These are phyloP conservation scores for Phenacoccus solenopsis DNA, from an alignment of 1,140 invertebrate genomes.

Conservation along the genomic window DNA sequence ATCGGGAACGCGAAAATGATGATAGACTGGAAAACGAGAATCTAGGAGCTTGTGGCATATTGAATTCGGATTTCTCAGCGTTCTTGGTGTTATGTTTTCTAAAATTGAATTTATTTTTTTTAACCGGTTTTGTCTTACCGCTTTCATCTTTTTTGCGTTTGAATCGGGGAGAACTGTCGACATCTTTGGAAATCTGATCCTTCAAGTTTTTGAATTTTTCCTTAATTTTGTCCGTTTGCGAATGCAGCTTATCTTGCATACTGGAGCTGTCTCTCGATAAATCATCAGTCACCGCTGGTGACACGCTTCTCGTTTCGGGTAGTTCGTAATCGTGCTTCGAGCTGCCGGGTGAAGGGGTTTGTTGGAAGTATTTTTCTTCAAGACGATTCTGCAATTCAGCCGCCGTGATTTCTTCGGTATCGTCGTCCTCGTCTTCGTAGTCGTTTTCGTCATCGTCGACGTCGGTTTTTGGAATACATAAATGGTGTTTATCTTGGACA, in stretches of 20 bases:
- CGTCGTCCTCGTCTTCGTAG: slow-evolving; percentile 20
- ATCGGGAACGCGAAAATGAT: neutral
- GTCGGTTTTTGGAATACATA: slow-evolving; percentile 21
- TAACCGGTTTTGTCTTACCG: neutral
- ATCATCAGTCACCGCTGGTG: slow-evolving; percentile 9
- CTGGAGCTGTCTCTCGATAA: neutral
- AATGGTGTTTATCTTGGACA: slow-evolving; percentile 21
- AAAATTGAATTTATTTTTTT: slow-evolving; percentile 12
- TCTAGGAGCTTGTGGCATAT: neutral
- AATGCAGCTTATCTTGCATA: slow-evolving; percentile 36
- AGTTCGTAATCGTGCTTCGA: slow-evolving; percentile 6
- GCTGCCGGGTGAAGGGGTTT: neutral
- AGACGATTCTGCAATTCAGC: slow-evolving; percentile 40
- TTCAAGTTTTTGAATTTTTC: slow-evolving; percentile 21
- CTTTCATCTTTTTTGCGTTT: neutral
- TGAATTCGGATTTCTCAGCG: neutral
- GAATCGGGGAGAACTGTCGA: neutral
- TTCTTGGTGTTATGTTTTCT: neutral
- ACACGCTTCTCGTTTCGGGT: neutral
- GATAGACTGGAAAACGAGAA: neutral
- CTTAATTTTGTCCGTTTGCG: slow-evolving; percentile 34
- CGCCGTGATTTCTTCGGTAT: slow-evolving; percentile 25
- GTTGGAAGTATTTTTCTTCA: slow-evolving; percentile 38
- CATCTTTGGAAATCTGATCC: neutral
- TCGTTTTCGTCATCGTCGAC: slow-evolving; percentile 23